Conservation (phyloP, 1,140 invertebrate genomes). For the Nixonia krombeini region DNA sequence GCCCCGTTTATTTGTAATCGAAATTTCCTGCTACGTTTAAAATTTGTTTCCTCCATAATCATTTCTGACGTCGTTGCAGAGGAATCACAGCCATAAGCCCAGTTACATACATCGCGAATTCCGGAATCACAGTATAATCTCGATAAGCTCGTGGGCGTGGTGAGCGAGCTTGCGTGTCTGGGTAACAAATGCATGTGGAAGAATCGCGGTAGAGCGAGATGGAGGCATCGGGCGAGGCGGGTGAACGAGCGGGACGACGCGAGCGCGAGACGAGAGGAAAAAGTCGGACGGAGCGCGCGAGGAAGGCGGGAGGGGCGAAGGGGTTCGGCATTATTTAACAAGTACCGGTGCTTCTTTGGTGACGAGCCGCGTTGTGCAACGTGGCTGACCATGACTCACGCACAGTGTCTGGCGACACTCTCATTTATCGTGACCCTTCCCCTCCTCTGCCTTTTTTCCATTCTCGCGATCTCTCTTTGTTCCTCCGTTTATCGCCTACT, state of each 20-base stretch:
- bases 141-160: slow-evolving; percentile 16
- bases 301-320: too few relatives aligned
- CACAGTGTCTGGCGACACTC: slow-evolving; percentile 23
- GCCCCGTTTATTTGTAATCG: too few relatives aligned
- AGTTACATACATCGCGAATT: slow-evolving; percentile 11
- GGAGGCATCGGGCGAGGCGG: neutral
- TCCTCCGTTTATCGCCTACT: neutral
- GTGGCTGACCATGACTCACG: slow-evolving; percentile 27
- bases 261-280: neutral
- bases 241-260: slow-evolving; percentile 2
- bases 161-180: slow-evolving; percentile 5
- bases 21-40: slow-evolving; percentile 12
- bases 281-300: neutral
- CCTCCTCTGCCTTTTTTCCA: slow-evolving; percentile 25
- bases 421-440: slow-evolving; percentile 28
- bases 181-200: slow-evolving; percentile 13
- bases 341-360: slow-evolving; percentile 18
- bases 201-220: slow-evolving; percentile 1
- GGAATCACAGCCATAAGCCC: slow-evolving; percentile 7
- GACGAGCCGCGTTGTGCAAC: slow-evolving; percentile 23
- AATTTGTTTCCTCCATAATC: too few relatives aligned
- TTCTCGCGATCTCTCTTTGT: slow-evolving; percentile 17
- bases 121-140: slow-evolving; percentile 12
- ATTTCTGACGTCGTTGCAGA: too few relatives aligned
- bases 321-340: slow-evolving; percentile 4